These are phyloP conservation scores for Crenichthys baileyi DNA, from an alignment of 2,797 vertebrate genomes.

Conservation along the genomic window DNA sequence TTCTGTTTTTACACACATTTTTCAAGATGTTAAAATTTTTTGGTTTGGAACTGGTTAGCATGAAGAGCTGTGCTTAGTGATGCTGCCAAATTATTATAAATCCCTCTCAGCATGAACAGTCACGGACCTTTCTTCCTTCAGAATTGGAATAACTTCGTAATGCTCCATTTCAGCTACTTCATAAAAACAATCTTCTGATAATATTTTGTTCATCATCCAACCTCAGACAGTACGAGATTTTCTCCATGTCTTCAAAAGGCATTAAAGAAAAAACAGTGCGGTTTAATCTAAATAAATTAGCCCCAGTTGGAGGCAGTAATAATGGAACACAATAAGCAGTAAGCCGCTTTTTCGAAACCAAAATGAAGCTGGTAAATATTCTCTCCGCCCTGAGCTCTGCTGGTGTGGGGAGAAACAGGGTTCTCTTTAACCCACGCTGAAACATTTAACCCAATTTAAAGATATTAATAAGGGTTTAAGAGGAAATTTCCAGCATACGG, in stretches of 20 bases:
- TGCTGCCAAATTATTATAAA: slow-evolving; percentile 20
- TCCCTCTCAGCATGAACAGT: slow-evolving; percentile 15
- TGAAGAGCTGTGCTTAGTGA: not conserved
- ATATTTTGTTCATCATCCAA: slow-evolving; percentile 59
- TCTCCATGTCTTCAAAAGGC: slow-evolving; percentile 50
- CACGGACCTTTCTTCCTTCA: slow-evolving; percentile 16
- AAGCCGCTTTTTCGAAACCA: slow-evolving; percentile 75
- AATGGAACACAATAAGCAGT: slow-evolving; percentile 81
- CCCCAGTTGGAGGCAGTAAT: slow-evolving; percentile 82
- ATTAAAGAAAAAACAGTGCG: slow-evolving; percentile 78
- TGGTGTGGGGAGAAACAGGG: slow-evolving; percentile 37
- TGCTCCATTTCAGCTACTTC: slow-evolving; percentile 58
- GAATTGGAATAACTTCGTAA: slow-evolving; percentile 47
- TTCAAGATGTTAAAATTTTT: not conserved
- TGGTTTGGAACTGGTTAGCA: not conserved
- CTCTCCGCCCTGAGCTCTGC: slow-evolving; percentile 58
- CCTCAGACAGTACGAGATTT: slow-evolving; percentile 48
- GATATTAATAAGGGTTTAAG: slow-evolving; percentile 39
- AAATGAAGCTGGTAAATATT: slow-evolving; percentile 85
- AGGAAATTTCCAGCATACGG: slow-evolving; percentile 38
- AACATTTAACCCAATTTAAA: slow-evolving; percentile 64
- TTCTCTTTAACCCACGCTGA: slow-evolving; percentile 38
- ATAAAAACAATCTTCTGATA: slow-evolving; percentile 58
- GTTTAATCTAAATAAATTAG: slow-evolving; percentile 87
- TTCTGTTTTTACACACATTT: not conserved